Conservation (phyloP, 2,797 vertebrate species). For the Pteronotus mesoamericanus region DNA sequence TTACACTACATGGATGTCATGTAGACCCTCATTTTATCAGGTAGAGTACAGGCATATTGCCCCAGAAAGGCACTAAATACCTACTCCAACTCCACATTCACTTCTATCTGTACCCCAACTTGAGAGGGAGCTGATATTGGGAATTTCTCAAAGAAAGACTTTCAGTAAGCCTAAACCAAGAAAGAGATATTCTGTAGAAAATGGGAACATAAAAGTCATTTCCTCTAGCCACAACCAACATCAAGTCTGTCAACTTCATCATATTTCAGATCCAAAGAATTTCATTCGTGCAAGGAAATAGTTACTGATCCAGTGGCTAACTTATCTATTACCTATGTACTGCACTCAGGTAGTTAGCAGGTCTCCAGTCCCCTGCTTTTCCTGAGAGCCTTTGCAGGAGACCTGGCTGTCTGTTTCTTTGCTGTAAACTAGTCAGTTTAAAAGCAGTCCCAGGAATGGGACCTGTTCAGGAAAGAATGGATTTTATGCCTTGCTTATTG, state of each 20-base stretch:
- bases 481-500: conserved; percentile 79
- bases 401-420: conserved; percentile 47
- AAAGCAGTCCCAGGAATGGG: conserved; percentile 69
- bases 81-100: neutral
- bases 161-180: neutral
- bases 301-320: neutral
- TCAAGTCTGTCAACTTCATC: conserved; percentile 18
- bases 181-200: neutral
- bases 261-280: conserved; percentile 24
- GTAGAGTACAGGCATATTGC: neutral
- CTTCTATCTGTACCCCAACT: neutral
- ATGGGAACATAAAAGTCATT: neutral
- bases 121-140: neutral
- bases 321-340: neutral
- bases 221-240: neutral
- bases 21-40: neutral
- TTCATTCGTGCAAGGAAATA: neutral
- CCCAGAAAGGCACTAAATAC: neutral
- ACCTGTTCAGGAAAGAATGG: conserved; percentile 73
- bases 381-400: conserved; percentile 14
- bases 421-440: conserved; percentile 69
- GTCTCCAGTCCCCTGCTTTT: neutral
- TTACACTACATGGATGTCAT: neutral
- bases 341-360: neutral
- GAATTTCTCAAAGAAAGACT: neutral